Evolutionary conservation across 1,140 invertebrate genomes (phyloP).

Genomic region (Lordiphosa clarofinis): DNA sequence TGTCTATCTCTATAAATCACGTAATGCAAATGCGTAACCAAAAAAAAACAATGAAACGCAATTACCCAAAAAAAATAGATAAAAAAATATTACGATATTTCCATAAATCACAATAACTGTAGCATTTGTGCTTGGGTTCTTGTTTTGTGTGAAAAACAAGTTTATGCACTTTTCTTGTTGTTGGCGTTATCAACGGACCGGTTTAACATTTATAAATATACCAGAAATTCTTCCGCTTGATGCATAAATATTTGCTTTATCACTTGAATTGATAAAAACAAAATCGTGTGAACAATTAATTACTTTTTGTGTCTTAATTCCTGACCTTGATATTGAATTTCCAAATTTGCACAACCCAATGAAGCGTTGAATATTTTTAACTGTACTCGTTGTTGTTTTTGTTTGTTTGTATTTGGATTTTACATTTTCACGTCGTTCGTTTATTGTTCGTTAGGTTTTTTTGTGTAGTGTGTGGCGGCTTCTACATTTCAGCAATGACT

Average conservation of each 20-base stretch:
- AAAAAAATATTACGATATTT: constrained; percentile 5
- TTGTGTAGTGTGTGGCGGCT: constrained; percentile 10
- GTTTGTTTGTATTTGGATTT: constrained; percentile 7
- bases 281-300: constrained; percentile 35
- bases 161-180: constrained; percentile 19
- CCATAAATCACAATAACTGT: constrained; percentile 3
- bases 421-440: constrained; percentile 40
- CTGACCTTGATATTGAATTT: constrained; percentile 63
- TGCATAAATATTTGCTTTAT: constrained; percentile 20
- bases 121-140: constrained; percentile 8
- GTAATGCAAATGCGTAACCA: constrained; percentile 21
- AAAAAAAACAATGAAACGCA: neutral
- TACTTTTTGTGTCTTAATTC: neutral
- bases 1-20: constrained; percentile 22
- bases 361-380: constrained; percentile 49
- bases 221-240: constrained; percentile 11
- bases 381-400: constrained; percentile 10
- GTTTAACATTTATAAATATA: constrained; percentile 32
- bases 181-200: constrained; percentile 33
- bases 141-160: constrained; percentile 37
- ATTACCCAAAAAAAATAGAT: neutral
- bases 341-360: constrained; percentile 26
- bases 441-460: constrained; percentile 21
- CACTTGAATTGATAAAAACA: constrained; percentile 29
- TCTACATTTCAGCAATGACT: constrained; percentile 53